Evolutionary conservation across 2,113 vertebrate species (phyloP).

Genomic region (Pachyramphus minor): DNA sequence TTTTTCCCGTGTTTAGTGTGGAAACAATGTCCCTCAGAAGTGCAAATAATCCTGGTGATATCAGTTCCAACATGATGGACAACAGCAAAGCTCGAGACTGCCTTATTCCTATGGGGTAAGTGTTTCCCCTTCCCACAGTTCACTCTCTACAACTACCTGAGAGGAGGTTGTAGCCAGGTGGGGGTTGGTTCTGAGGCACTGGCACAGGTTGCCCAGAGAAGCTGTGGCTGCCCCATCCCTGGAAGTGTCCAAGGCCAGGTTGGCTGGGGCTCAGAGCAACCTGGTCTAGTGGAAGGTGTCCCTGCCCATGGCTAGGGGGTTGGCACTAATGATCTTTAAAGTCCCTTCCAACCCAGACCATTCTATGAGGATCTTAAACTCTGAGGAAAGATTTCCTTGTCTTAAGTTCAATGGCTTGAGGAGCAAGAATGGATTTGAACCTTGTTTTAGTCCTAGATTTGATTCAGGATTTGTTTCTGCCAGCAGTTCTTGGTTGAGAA

Average conservation of each 20-base stretch:
- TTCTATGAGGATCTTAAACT: background rate
- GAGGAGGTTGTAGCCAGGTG: too few relatives aligned
- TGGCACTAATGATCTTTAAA: background rate
- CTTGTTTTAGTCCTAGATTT: background rate
- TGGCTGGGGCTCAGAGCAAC: background rate
- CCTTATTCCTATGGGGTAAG: constrained; percentile 87
- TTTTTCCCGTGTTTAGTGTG: constrained; percentile 69
- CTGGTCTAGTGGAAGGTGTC: background rate
- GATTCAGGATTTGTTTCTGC: background rate
- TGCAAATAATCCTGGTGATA: constrained; percentile 76
- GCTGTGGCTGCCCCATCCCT: background rate
- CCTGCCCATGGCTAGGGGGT: background rate
- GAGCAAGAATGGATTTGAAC: background rate
- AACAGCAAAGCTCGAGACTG: constrained; percentile 84
- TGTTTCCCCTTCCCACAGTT: background rate
- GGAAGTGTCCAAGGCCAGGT: background rate
- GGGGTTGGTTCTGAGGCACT: background rate
- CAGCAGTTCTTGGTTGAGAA: background rate
- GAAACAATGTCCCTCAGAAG: constrained; percentile 87
- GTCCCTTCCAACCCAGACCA: background rate
- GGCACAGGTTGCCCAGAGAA: background rate
- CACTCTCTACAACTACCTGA: too few relatives aligned
- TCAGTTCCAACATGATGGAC: constrained; percentile 81
- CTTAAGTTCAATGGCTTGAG: background rate
- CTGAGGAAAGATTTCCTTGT: background rate